A percentile compares a stretch with the other conserved stretches of the same genome.
These are phyloP conservation scores for Felis catus DNA, from an alignment of 2,113 vertebrate genomes.

Conservation along the genomic window DNA sequence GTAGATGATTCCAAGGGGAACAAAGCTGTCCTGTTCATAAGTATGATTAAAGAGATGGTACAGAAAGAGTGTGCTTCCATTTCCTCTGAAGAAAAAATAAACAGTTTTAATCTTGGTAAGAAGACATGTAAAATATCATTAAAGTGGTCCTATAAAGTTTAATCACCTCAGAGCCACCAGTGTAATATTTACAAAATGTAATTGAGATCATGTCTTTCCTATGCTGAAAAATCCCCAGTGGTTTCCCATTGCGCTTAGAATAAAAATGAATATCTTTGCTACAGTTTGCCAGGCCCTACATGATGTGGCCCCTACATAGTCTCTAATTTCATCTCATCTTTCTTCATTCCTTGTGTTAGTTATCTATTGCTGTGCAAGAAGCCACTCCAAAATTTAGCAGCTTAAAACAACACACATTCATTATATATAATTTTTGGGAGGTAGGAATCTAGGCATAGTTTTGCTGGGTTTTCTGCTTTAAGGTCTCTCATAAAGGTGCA, in stretches of 20 bases:
- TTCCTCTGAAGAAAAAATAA: neutral
- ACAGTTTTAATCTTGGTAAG: constrained; percentile 3
- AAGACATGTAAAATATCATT: neutral
- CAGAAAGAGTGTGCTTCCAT: neutral
- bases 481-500: neutral
- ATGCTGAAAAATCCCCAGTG: neutral
- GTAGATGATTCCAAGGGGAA: neutral
- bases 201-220: neutral
- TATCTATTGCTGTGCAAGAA: neutral
- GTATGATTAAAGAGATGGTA: neutral
- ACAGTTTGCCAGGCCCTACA: neutral
- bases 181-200: neutral
- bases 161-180: neutral
- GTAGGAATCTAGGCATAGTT: neutral
- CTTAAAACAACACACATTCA: neutral
- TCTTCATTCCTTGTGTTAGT: neutral
- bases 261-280: neutral
- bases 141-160: neutral
- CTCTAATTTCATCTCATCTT: neutral
- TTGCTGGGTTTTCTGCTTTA: neutral
- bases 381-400: neutral
- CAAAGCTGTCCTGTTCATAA: neutral
- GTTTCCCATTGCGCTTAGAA: neutral
- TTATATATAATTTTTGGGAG: neutral
- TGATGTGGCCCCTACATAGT: neutral